Base-by-base conservation (phyloP, 1,140 invertebrate species). In the Venustaconcha ellipsiformis region DNA sequence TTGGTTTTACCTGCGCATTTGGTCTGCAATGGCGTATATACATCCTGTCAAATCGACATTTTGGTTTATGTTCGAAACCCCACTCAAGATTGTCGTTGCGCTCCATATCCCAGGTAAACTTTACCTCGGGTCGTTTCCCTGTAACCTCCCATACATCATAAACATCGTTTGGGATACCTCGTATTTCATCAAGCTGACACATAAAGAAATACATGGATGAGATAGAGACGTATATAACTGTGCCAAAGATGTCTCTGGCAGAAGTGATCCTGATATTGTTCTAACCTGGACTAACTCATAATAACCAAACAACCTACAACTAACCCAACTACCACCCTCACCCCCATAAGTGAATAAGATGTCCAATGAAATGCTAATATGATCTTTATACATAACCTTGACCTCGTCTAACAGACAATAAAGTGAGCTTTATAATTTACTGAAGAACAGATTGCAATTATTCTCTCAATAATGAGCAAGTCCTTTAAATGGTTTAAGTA, bases 101-200 rank as follows among this genome's bases (percentile, higher is more conserved):
- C 14, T 67, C 86, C 65, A 90, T 88, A 81, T 93, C 93, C 92
- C 92, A 93, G 0, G 93, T 93, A 78, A 89, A 93, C 67, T 89
- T 83, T 57, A 90, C 91, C 77, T 92, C 92, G 74, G 87, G 86
- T 11, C 92, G 87, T 15, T 86, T 85, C 8, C 93, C 93, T 76
- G 91, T 92, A 3, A 82, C 74, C 56, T 90, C 87, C 93, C 93
- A 93, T 3, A 93, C 56, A 81, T 93, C 93, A 71, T 81, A 76
- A 20, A 93, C 79, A 67, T 86, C 87, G 11, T 80, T 64, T 11
- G 92, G 92, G 4, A 92, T 37, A 15, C 90, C 89, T 20, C 91
- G 90, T 4, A 88, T 84, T 26, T 83, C 78, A 62, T 79, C 76
- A 48, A 92, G 60, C 90, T 92, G 78, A 37, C 87, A 84, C 66